phyloP scores from a whole-genome alignment of 1,140 invertebrate species.

The Coelopa frigida region DNA sequence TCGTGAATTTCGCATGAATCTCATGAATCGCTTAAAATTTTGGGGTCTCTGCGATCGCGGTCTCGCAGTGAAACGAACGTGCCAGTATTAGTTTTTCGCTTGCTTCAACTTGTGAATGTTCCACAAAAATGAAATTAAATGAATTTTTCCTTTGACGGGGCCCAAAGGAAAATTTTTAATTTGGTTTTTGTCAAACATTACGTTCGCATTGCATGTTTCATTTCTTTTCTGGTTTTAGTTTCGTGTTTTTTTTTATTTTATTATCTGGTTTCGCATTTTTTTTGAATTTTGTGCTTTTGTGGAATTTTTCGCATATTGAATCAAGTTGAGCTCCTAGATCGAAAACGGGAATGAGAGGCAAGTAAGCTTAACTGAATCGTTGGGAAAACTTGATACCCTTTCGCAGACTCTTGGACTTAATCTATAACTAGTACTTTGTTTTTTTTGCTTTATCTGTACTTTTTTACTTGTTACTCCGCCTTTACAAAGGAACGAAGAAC shows the following conservation, averaged over 20 bases:
- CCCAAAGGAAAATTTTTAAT: conserved; percentile 28
- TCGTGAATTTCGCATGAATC: too few relatives aligned
- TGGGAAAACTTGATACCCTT: conserved; percentile 45
- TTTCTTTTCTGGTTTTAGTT: conserved; percentile 9
- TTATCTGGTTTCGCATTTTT: too few relatives aligned
- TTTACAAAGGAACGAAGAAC: too few relatives aligned
- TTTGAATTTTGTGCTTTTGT: conserved; percentile 26
- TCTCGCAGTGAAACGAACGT: too few relatives aligned
- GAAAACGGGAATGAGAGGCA: conserved; percentile 46
- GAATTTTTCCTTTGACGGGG: neutral
- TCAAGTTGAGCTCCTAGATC: conserved; percentile 46
- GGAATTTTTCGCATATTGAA: conserved; percentile 44
- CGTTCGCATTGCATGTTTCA: neutral
- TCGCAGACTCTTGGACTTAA: too few relatives aligned
- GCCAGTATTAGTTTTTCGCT: too few relatives aligned
- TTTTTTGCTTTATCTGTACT: too few relatives aligned
- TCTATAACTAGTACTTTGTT: too few relatives aligned
- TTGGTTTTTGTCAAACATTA: conserved; percentile 36
- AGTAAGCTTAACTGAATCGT: conserved; percentile 45
- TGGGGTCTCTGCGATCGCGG: conserved; percentile 36
- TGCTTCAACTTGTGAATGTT: conserved; percentile 45
- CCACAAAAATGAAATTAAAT: conserved; percentile 34
- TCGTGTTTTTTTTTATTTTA: conserved; percentile 11
- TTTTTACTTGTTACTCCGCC: too few relatives aligned
- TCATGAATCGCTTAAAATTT: too few relatives aligned